Percentiles rank a stretch among this genome's conserved stretches.
Evolutionary conservation across 1,140 invertebrate species (phyloP).

Genomic region (Drosophila lacertosa): DNA sequence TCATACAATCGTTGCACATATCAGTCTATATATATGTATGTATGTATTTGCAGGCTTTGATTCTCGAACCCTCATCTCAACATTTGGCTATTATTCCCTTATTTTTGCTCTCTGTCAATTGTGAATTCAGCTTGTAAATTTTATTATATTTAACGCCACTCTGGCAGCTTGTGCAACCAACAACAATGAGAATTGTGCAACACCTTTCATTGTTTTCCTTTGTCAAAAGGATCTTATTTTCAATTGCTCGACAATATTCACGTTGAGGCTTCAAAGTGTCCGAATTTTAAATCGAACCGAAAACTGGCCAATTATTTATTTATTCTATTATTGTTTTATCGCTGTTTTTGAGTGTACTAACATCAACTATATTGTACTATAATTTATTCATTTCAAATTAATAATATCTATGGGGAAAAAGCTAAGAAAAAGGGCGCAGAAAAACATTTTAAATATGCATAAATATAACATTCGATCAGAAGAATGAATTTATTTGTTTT

Average conservation of each 20-base stretch:
- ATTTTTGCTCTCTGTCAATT: conserved; percentile 17
- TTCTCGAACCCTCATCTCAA: conserved; percentile 32
- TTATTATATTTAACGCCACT: conserved; percentile 11
- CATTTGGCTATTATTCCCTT: conserved; percentile 24
- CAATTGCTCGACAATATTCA: background rate
- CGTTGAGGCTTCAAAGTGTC: too few relatives aligned
- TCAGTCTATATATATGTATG: background rate
- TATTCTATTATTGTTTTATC: too few relatives aligned
- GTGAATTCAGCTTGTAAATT: conserved; percentile 15
- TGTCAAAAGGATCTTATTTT: background rate
- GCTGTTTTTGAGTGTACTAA: too few relatives aligned
- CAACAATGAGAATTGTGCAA: background rate
- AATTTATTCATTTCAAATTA: too few relatives aligned
- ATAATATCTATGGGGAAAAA: too few relatives aligned
- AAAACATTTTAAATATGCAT: too few relatives aligned
- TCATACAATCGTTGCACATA: background rate
- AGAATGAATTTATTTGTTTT: too few relatives aligned
- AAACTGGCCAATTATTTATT: too few relatives aligned
- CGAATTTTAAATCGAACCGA: too few relatives aligned
- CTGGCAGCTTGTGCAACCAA: conserved; percentile 12
- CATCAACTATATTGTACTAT: too few relatives aligned
- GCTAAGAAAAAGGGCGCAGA: too few relatives aligned
- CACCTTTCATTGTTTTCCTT: conserved; percentile 20
- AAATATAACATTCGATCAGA: too few relatives aligned
- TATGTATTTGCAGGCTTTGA: background rate